These are phyloP conservation scores for Actias luna DNA, from an alignment of 2,888 invertebrate genomes.

Conservation along the genomic window DNA sequence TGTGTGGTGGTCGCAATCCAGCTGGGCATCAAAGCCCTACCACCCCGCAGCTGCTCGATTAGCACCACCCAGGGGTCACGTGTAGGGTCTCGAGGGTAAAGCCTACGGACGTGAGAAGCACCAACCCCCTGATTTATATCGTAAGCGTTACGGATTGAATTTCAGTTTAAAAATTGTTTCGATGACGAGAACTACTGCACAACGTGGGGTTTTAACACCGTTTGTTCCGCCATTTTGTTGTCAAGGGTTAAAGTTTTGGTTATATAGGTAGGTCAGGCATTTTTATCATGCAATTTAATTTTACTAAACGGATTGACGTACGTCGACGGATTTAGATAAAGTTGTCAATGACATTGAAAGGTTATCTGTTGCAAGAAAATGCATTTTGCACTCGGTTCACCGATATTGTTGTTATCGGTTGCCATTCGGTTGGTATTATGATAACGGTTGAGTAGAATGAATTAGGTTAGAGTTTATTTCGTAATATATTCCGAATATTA, in stretches of 20 bases:
- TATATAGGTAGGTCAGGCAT: neutral
- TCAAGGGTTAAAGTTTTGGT: neutral
- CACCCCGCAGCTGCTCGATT: too few species aligned
- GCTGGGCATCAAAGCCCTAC: too few species aligned
- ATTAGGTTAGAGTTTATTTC: neutral
- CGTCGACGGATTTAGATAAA: slow-evolving; percentile 1
- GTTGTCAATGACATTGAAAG: slow-evolving; percentile 6
- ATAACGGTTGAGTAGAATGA: neutral
- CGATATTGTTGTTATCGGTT: slow-evolving; percentile 1
- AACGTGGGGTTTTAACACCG: too few species aligned
- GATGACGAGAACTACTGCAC: too few species aligned
- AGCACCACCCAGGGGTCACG: too few species aligned
- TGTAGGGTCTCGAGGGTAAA: too few species aligned
- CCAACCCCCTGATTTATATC: too few species aligned
- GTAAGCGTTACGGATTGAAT: too few species aligned
- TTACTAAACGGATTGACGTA: neutral
- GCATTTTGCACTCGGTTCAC: neutral
- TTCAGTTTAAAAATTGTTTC: too few species aligned
- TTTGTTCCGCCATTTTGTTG: neutral
- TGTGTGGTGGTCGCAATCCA: too few species aligned
- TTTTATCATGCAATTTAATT: neutral
- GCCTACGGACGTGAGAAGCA: too few species aligned
- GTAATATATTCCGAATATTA: neutral
- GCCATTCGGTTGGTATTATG: neutral
- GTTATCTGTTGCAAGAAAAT: slow-evolving; percentile 11